Base-by-base conservation (phyloP, 2,113 vertebrate species). In the Pardalotus punctatus region DNA sequence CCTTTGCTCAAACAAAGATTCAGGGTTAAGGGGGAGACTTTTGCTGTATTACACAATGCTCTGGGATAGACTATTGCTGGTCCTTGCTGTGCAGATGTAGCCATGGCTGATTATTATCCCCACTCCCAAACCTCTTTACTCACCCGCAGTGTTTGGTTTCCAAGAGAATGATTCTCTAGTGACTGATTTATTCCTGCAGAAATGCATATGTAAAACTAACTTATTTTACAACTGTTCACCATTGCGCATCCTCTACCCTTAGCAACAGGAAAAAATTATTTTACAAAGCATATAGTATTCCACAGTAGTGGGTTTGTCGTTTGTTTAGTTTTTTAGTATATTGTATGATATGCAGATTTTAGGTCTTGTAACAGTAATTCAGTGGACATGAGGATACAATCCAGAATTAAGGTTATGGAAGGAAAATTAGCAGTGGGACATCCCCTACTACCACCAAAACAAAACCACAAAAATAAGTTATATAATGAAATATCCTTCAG, bases 161-260 rank as follows among this genome's bases (percentile, higher is more conserved):
- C 94, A 94, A 77, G 91, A 94, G 91, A 95, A 97, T 91, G 73
- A 86, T 81, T 94, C 95, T 94, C 94, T 77, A 51, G 93, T 95
- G 96, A 71, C 93, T 71, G 92, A 96, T 96, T 95, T 94, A 90
- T 96, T 97, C 91, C 77, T 91, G 70, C 88, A 95, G 92, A 96
- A 96, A 94, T 40, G 29, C 0, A 0, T 51, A 92, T 50, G 69
- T 88, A 94, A 94, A 93, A 88, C 81, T 96, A 96, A 93, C 86
- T 83, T 90, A 29, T 90, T 97, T 97, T 94, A 96, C 76, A 96
- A 95, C 71, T 62, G 36, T 65, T 92, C 93, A 38, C n/a, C 61
- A 71, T 13, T 72, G 66, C 0, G 5, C 67, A 80, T 96, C 88
- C 42, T 81, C 61, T 88, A 54, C 48, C 40, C 65, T 90, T 92